A percentile compares a stretch with the other conserved stretches of the same genome.
Evolutionary conservation across 2,888 invertebrate genomes (phyloP).

Genomic region (Chrysolina haemoptera): DNA sequence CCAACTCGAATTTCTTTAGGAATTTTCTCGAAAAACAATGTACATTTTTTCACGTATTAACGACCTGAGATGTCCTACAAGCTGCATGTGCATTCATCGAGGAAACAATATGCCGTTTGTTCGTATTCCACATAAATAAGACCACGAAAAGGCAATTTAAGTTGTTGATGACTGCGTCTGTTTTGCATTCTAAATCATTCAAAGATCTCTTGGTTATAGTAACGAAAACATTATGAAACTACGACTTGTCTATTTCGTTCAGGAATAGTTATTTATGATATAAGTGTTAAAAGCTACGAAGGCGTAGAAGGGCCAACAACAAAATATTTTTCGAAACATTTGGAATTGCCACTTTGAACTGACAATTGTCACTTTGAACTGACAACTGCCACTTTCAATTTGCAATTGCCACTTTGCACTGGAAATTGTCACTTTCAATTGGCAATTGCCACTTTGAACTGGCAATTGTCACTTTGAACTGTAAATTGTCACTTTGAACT

Average conservation of each 20-base stretch:
- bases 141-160: neutral
- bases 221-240: neutral
- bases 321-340: too few species aligned
- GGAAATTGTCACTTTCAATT: too few species aligned
- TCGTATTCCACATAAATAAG: constrained; percentile 21
- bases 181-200: neutral
- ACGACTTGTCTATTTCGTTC: neutral
- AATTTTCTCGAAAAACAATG: constrained; percentile 43
- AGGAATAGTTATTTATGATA: too few species aligned
- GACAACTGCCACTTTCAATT: too few species aligned
- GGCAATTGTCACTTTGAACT: too few species aligned
- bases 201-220: neutral
- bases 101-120: constrained; percentile 22
- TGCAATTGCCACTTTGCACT: too few species aligned
- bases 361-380: too few species aligned
- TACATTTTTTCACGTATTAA: constrained; percentile 46
- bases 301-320: too few species aligned
- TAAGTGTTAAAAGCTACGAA: too few species aligned
- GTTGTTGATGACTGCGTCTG: neutral
- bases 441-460: too few species aligned
- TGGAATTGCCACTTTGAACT: too few species aligned
- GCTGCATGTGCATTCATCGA: constrained; percentile 37
- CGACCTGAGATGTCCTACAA: constrained; percentile 27
- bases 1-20: constrained; percentile 32
- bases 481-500: too few species aligned